Base-by-base conservation (phyloP, 2,797 vertebrate genomes). In the Rhinatrema bivittatum region DNA sequence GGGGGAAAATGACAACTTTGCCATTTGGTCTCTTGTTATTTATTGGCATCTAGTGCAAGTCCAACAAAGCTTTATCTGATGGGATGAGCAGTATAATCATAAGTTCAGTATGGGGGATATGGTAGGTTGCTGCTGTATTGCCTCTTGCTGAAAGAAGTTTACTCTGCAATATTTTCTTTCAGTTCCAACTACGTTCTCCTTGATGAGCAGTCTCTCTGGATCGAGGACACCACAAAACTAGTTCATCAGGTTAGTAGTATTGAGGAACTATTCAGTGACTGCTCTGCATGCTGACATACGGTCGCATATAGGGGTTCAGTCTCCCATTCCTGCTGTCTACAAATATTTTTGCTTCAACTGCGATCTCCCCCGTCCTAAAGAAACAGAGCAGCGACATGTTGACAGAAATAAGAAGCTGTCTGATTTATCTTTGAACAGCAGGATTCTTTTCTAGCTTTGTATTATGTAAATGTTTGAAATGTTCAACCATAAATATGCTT, bases 181-280 rank as follows among this genome's bases (percentile, higher is more conserved):
- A 98, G 96, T 74, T 98, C 95, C 53, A 89, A 85, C 61, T 93
- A 89, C 43, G 57, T 89, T 53, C 78, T 99, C 45, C 93, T 91
- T 53, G 94, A 99, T 66, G 96, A 99, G 22, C 96, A 99, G 52
- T 83, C 86, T 9, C 56, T 86, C 3, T 99, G 96, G 96, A 96
- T 99, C 63, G 96, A 99, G 68, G 94, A 98, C 48, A 98, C 95
- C 7, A 93, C 90, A n/a, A 93, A 95, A 69, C 79, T 89, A 9
- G 92, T 97, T 31, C 95, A 95, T 76, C 93, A 99, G 93, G 96
- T 99, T 56, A 55, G 87, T 82, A 29, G 24, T 53, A 31, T 57
- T 41, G 7, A 42, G 19, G 36, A 38, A 49, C 59, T n/a, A n/a
- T n/a, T 52, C 39, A 26, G 52, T 66, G 52, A 54, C 50, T 59